phyloP scores from a whole-genome alignment of 2,113 vertebrate species.

The Lasiurus cinereus region DNA sequence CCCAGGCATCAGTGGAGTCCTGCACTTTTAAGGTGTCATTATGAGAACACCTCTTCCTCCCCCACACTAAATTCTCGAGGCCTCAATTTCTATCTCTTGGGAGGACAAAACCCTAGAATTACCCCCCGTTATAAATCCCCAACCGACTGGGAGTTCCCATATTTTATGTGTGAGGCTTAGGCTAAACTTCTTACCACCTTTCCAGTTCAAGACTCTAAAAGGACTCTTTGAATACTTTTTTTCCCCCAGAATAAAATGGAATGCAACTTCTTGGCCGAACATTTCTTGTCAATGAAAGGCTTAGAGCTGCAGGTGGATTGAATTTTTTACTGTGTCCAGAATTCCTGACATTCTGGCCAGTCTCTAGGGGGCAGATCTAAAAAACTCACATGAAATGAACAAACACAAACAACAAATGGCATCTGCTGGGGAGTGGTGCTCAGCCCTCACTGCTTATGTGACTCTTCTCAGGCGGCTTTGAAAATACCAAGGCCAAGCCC shows the following conservation, averaged over 20 bases:
- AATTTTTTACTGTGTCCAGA: slow-evolving; percentile 28
- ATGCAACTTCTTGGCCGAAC: not conserved
- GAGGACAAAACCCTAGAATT: slow-evolving; percentile 77
- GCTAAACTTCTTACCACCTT: slow-evolving; percentile 80
- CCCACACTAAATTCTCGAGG: slow-evolving; percentile 59
- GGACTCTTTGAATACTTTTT: slow-evolving; percentile 34
- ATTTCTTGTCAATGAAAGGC: slow-evolving; percentile 49
- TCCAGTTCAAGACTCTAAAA: slow-evolving; percentile 64
- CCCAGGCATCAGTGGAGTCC: slow-evolving; percentile 41
- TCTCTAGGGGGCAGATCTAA: not conserved
- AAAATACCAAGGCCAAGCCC: not conserved
- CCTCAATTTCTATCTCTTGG: slow-evolving; percentile 72
- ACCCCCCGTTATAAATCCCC: slow-evolving; percentile 72
- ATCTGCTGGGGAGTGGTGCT: not conserved
- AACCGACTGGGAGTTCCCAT: slow-evolving; percentile 69
- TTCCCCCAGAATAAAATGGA: slow-evolving; percentile 54
- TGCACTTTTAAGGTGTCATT: slow-evolving; percentile 52
- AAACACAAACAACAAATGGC: not conserved
- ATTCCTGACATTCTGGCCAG: slow-evolving; percentile 29
- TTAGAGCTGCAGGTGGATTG: slow-evolving; percentile 49
- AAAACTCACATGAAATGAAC: not conserved
- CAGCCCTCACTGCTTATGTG: not conserved
- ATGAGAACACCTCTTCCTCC: slow-evolving; percentile 65
- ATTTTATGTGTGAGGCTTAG: slow-evolving; percentile 80
- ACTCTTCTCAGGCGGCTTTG: not conserved